phyloP scores from a whole-genome alignment of 2,888 invertebrate species.

The Drosophila pegasa region DNA sequence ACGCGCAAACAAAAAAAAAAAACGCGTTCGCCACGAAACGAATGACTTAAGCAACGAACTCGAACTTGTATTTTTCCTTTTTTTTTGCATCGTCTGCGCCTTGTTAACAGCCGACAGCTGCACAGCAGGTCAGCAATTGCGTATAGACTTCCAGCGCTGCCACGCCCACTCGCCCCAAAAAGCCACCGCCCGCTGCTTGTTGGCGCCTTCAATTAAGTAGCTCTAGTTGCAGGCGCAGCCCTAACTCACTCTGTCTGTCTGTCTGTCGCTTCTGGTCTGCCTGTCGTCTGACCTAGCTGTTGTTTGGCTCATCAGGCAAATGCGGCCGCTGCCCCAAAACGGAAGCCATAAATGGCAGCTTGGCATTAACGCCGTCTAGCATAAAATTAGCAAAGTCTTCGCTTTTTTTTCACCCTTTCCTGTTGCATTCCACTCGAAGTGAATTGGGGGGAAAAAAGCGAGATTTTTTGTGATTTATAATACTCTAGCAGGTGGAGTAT shows the following conservation, averaged over 20 bases:
- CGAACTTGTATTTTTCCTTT: not conserved
- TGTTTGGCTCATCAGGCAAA: slow-evolving; percentile 28
- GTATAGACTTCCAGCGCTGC: slow-evolving; percentile 6
- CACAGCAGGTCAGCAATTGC: slow-evolving; percentile 56
- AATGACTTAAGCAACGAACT: slow-evolving; percentile 60
- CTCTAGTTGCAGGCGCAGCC: slow-evolving; percentile 29
- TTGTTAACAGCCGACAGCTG: slow-evolving; percentile 37
- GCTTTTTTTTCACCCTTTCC: slow-evolving; percentile 11
- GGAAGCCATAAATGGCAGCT: slow-evolving; percentile 79
- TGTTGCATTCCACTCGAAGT: slow-evolving; percentile 11
- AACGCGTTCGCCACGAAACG: slow-evolving; percentile 24
- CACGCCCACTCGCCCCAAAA: slow-evolving; percentile 28
- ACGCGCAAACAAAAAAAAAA: slow-evolving; percentile 6
- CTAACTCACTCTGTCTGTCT: not conserved
- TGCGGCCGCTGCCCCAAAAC: slow-evolving; percentile 48
- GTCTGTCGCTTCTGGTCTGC: not conserved
- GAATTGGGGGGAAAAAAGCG: not conserved
- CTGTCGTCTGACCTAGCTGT: not conserved
- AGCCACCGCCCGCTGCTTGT: slow-evolving; percentile 57
- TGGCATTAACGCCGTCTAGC: slow-evolving; percentile 77
- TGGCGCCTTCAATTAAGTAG: slow-evolving; percentile 74
- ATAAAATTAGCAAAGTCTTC: slow-evolving; percentile 56
- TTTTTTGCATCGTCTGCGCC: not conserved
- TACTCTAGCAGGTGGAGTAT: not conserved
- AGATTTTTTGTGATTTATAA: not conserved